Conservation (phyloP, 2,888 invertebrate species). For the Poecilobothrus nobilitatus region DNA sequence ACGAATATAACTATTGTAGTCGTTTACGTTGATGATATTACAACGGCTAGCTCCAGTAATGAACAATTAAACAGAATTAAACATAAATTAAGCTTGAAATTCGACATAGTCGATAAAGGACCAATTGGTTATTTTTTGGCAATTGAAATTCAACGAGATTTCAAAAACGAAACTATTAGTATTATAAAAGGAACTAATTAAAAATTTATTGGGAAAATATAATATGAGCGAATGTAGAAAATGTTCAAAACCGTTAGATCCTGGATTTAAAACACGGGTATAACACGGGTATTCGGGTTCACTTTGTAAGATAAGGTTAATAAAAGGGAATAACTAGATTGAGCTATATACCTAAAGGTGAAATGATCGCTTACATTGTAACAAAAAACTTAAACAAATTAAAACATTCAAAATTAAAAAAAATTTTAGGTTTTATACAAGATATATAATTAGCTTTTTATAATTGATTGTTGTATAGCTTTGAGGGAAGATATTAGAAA, state of each 20-base stretch:
- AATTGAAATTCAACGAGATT: slow-evolving; percentile 13
- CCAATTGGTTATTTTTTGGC: slow-evolving; percentile 15
- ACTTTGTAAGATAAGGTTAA: slow-evolving; percentile 18
- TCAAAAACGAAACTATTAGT: slow-evolving; percentile 3
- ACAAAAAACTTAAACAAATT: slow-evolving; percentile 17
- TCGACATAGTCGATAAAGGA: no score
- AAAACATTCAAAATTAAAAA: not conserved
- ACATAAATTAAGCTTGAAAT: no score
- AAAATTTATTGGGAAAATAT: no score
- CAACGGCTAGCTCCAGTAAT: no score
- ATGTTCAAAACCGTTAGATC: slow-evolving; percentile 17
- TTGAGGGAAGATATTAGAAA: no score
- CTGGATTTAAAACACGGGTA: slow-evolving; percentile 15
- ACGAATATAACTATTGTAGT: slow-evolving; percentile 18
- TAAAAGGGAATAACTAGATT: slow-evolving; percentile 14
- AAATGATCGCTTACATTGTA: no score
- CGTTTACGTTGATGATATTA: no score
- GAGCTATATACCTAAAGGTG: slow-evolving; percentile 16
- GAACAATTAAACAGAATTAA: no score
- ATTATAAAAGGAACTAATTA: slow-evolving; percentile 15
- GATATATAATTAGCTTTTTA: no score
- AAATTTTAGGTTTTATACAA: not conserved
- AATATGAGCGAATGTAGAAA: slow-evolving; percentile 14
- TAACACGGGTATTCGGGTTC: slow-evolving; percentile 19
- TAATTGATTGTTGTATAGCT: no score